Base-by-base conservation (phyloP, 1,140 invertebrate genomes). In the Galendromus occidentalis region DNA sequence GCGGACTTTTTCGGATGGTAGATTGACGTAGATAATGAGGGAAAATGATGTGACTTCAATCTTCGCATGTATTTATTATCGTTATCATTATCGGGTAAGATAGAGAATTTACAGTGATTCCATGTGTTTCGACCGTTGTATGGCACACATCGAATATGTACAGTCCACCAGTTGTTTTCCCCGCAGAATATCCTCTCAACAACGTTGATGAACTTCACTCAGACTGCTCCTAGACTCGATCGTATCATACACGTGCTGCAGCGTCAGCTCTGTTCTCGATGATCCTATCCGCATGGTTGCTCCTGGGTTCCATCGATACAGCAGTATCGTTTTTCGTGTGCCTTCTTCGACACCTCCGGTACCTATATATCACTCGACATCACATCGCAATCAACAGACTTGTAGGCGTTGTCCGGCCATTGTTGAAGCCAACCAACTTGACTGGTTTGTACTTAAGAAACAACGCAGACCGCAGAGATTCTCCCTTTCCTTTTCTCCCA, bases 351-450 rank as follows among this genome's bases (percentile, higher is more conserved):
- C 51, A 25, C 33, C 22, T 14, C 20, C 17, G 12, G 25, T 59
- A 59, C 51, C 51, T 59, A 59, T 29, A 59, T 59, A 59, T 59
- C 51, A 59, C 51, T 59, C 51, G 25, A 59, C 51, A 59, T 59
- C 51, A 59, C 28, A 47, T 28, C 18, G 18, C 18, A 47, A 20
- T 28, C 14, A 47, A 47, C 18, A 47, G 45, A 28, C 18, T 47
- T 47, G 18, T 47, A 17, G 18, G 17, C 45, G 45, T 22, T 47
- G 45, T 28, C 45, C 28, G 45, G 25, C 28, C 45, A 47, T 47
- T 47, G 25, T 47, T 47, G 45, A 47, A 39, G 33, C 33, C 33
- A 39, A 39, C 33, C 33, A 39, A 39, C 33, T 39, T 39, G 33
- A 39, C 33, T 39, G 33, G 33, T 39, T 39, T 39, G 33, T 39